Base-by-base conservation (phyloP, 2,113 vertebrate species). In the Tenrec ecaudatus region DNA sequence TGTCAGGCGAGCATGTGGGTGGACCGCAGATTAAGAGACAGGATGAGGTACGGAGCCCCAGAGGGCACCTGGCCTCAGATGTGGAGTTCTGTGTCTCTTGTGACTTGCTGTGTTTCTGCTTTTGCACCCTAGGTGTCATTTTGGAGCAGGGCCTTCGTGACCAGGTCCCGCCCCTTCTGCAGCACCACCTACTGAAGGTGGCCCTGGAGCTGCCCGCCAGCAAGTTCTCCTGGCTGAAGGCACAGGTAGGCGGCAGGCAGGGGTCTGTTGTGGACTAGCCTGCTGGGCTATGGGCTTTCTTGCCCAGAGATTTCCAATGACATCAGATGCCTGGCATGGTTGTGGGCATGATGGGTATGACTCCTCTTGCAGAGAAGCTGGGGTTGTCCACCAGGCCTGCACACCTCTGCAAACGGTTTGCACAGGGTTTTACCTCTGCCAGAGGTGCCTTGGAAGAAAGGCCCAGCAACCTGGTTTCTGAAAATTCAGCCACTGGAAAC, bases 201-300 rank as follows among this genome's bases (percentile, higher is more conserved):
- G 99, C 99, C 8, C 97, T 99, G 82, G 99, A 99, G 14, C 98
- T 99, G 82, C 99, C 99, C 2, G 98, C 99, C 33, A 99, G 97
- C 98, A 99, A 99, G 96, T 99, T 99, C 97, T 96, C 98, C 27
- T 99, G 99, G 99, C 98, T 99, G 83, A 99, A 97, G 90, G 94
- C 98, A 36, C 99, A 99, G 99, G 99, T 99, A 90, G 80, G 99
- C 99, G 89, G 82, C 96, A 91, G 15, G 23, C 0, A 0, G 1
- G 3, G 36, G 9, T 27, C 22, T 36, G 3, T 14, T 17, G 64
- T 8, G 15, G 36, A 1, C 66, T 29, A 0, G 1, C 27, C 20
- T 90, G 12, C 20, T 77, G 14, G 31, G 80, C 25, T 71, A 11
- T 29, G 6, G 14, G 62, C 3, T 19, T 36, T 40, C n/a, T 15